A percentile compares a stretch with the other conserved stretches of the same genome.
Conservation (phyloP, 2,888 invertebrate species). For the Drosophila meridionalis region DNA sequence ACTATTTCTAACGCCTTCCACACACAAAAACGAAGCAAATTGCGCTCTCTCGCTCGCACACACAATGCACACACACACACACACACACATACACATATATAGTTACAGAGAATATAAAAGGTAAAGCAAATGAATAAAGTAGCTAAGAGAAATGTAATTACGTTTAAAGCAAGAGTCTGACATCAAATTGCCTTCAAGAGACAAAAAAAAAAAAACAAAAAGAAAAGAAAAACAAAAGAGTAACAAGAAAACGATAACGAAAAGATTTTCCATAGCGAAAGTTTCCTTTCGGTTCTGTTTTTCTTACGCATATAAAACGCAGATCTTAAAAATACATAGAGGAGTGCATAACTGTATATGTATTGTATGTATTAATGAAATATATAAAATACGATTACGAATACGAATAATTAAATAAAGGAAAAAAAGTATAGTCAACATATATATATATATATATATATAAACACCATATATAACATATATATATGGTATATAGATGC, state of each 20-base stretch:
- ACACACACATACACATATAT: neutral
- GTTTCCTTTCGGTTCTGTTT: slow-evolving; percentile 29
- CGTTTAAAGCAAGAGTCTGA: slow-evolving; percentile 82
- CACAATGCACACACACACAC: slow-evolving; percentile 2
- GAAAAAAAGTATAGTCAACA: slow-evolving; percentile 8
- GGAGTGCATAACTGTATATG: slow-evolving; percentile 37
- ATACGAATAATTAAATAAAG: slow-evolving; percentile 21
- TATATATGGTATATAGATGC: slow-evolving; percentile 2
- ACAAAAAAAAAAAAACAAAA: slow-evolving; percentile 7
- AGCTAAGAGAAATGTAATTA: slow-evolving; percentile 41
- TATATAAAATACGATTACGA: slow-evolving; percentile 20
- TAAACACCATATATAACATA: neutral
- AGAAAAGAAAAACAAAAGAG: neutral
- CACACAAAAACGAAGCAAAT: slow-evolving; percentile 15
- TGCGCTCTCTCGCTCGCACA: slow-evolving; percentile 24
- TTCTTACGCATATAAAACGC: slow-evolving; percentile 36
- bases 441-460: slow-evolving; percentile 17
- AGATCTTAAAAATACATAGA: slow-evolving; percentile 32
- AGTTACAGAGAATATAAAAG: slow-evolving; percentile 9
- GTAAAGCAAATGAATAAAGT: slow-evolving; percentile 34
- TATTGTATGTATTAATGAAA: slow-evolving; percentile 28
- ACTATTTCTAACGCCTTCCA: slow-evolving; percentile 11
- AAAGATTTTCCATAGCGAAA: slow-evolving; percentile 58
- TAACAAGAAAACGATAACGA: neutral
- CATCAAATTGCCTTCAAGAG: slow-evolving; percentile 83